Evolutionary conservation across 2,888 invertebrate genomes (phyloP), one percentile per base, ranked within the genome.

Genomic region (Cheilosia impressa): DNA sequence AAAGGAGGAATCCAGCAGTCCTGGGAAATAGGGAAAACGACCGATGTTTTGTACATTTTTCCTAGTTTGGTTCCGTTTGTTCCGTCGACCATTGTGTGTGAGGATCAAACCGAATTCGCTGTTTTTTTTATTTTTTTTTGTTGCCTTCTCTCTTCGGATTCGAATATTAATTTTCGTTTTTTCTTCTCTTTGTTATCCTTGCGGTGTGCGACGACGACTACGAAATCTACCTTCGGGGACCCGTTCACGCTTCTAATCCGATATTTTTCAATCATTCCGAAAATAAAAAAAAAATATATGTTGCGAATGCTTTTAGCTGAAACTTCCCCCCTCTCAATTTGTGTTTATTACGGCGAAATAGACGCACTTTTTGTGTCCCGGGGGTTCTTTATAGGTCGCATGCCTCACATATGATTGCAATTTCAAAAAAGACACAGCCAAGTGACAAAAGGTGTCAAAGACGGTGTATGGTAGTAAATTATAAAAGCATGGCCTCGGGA

Each of bases 181-280:
- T 43, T 34, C 63, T 38, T 65, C 38, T 19, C 17, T 75, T 69
- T 69, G 58, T 75, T 80, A 19, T 84, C 71, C 71, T 80, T 65
- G 65, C 57, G 57, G 75, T 22, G 38, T 81, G 57, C 34, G 62
- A 34, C 31, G n/a, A 53, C 47, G 50, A 58, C 41, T 43, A 22
- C 43, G 19, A 45, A 47, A 60, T 72, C 62, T 63, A 60, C 66
- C 82, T 71, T 60, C 41, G 19, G 81, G 77, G 76, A 81, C 52
- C 50, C 60, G 66, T 66, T 57, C 19, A 60, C 72, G 22, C 65
- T 71, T 80, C 76, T 77, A 81, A 77, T 85, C 72, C 68, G 72
- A 85, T 85, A 72, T 77, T 81, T 85, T 85, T 81, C 85, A 85
- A 85, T 85, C 85, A 85, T 57, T 66, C 57, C 31, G 41, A 43